Evolutionary conservation across 2,113 vertebrate genomes (phyloP), one percentile per base, ranked within the genome.

Genomic region (Prietella phreatophila): DNA sequence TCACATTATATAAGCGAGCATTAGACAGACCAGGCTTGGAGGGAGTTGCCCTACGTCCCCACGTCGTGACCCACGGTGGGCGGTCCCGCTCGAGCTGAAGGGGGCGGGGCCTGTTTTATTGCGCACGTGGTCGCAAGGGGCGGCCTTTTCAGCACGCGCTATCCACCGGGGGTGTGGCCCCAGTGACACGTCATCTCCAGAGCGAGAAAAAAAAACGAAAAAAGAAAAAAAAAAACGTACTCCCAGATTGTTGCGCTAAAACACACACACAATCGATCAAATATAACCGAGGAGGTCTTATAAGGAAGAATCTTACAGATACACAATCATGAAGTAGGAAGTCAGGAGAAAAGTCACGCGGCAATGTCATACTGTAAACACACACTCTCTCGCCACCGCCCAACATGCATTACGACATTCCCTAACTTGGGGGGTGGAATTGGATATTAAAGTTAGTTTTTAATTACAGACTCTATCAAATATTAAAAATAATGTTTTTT

Each of bases 121-220:
- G 91, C 86, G 94, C 93, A 95, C 91, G 94, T 93, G 93, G 92
- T 91, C 47, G 92, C 87, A 78, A 76, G 47, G 63, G 92, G 94
- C 92, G 92, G 93, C 9, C 78, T 86, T 69, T 42, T 83, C 25
- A 83, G 78, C 93, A 92, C 93, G 89, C 91, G 92, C 91, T 89
- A 89, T 86, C n/a, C 65, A 83, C 85, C 89, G 60, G 92, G 65
- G 90, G 91, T 89, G 92, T 63, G 89, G 92, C 88, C 63, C 82
- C 90, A 83, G 83, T 90, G 93, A 95, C 95, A 96, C 96, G 96
- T 97, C 96, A 96, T 92, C 95, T 91, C 86, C 90, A 88, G 60
- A 85, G 90, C 93, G 93, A 93, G 93, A 92, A 91, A 91, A 92
- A 92, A 92, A 92, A 86, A 19, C 36, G 7, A 25, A 63, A 19